A percentile compares a stretch with the other conserved stretches of the same genome.
Conservation (phyloP, 2,113 vertebrate species). For the Dolichotis patagonum region DNA sequence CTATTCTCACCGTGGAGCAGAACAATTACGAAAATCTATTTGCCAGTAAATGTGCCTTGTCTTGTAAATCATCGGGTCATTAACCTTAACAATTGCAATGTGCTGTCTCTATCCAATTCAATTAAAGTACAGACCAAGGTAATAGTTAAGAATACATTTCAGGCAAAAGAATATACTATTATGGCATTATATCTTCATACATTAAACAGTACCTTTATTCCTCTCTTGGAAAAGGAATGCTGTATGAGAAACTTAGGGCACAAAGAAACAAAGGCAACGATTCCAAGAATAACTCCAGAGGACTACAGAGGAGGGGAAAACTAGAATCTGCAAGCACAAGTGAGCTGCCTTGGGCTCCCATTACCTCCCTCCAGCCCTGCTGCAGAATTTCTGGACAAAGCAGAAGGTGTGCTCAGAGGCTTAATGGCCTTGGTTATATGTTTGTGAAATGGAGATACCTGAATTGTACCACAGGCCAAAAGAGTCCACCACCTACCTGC, state of each 20-base stretch:
- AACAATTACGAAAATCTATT: conserved; percentile 90
- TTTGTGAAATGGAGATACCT: background rate
- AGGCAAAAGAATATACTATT: conserved; percentile 77
- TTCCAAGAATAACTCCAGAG: conserved; percentile 12
- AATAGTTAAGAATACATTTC: conserved; percentile 86
- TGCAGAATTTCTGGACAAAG: background rate
- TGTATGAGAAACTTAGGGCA: conserved; percentile 65
- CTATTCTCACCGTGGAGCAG: conserved; percentile 84
- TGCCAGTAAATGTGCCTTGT: conserved; percentile 89
- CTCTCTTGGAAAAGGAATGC: conserved; percentile 64
- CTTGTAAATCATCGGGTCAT: conserved; percentile 90
- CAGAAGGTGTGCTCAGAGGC: accelerated
- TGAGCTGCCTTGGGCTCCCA: background rate
- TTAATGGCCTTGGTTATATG: background rate
- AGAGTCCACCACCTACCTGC: background rate
- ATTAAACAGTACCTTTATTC: conserved; percentile 78
- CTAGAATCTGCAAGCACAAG: background rate
- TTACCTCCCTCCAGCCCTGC: background rate
- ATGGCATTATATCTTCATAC: conserved; percentile 79
- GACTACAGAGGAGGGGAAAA: conserved; percentile 6
- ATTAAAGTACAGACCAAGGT: conserved; percentile 87
- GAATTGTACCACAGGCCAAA: background rate
- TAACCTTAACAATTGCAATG: conserved; percentile 88
- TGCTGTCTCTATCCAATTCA: conserved; percentile 86
- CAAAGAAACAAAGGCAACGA: conserved; percentile 46